Percentiles rank a stretch among this genome's conserved stretches.
Conservation (phyloP, 2,797 vertebrate genomes). For the Eulemur mongoz region DNA sequence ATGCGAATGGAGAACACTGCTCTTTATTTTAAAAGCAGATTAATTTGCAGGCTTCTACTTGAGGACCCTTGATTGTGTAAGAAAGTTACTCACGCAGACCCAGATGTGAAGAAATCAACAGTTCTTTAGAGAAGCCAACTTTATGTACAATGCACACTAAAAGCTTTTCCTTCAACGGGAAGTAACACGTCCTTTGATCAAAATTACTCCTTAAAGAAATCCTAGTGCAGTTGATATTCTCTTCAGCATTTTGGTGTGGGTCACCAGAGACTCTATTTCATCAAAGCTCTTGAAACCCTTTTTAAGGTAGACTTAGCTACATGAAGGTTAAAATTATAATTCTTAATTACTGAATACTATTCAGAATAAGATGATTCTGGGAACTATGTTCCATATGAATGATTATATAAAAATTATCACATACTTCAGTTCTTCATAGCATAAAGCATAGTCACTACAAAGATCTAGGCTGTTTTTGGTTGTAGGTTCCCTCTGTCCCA, state of each 20-base stretch:
- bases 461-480: conserved; percentile 80
- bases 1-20: conserved; percentile 64
- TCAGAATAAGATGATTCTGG: conserved; percentile 81
- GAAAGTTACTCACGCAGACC: conserved; percentile 60
- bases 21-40: conserved; percentile 66
- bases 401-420: conserved; percentile 82
- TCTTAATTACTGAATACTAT: conserved; percentile 77
- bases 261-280: conserved; percentile 78
- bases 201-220: conserved; percentile 73
- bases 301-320: conserved; percentile 70
- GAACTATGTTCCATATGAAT: conserved; percentile 83
- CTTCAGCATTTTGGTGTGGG: conserved; percentile 82
- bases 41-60: conserved; percentile 55
- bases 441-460: conserved; percentile 77
- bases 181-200: conserved; percentile 68
- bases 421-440: conserved; percentile 77
- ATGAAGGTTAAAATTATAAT: conserved; percentile 74
- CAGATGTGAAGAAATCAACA: conserved; percentile 45
- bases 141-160: conserved; percentile 66
- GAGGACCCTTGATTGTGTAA: conserved; percentile 65
- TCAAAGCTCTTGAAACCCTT: conserved; percentile 80
- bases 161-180: conserved; percentile 62
- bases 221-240: conserved; percentile 79
- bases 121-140: conserved; percentile 72
- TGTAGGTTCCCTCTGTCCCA: conserved; percentile 73